phyloP scores from a whole-genome alignment of 2,797 vertebrate genomes.

The Protosalanx chinensis region DNA sequence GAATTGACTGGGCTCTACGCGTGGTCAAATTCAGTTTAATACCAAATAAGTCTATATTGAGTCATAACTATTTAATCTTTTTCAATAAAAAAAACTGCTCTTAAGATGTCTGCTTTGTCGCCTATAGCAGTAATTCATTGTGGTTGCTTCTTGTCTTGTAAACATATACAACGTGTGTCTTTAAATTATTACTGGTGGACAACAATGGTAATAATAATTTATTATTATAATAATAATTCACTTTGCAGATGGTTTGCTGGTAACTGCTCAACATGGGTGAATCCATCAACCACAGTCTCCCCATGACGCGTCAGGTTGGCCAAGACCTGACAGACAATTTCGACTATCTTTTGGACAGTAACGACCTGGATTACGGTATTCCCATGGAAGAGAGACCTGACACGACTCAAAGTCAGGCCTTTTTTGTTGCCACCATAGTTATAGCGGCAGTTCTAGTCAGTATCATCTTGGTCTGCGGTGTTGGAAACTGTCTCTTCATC shows the following conservation, averaged over 20 bases:
- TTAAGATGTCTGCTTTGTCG: too few species aligned
- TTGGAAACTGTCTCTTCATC: conserved; percentile 84
- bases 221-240: conserved; percentile 6
- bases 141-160: neutral
- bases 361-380: conserved; percentile 73
- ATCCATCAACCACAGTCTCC: conserved; percentile 29
- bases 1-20: too few species aligned
- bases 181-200: too few species aligned
- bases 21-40: too few species aligned
- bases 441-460: conserved; percentile 76
- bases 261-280: conserved; percentile 43
- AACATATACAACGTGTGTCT: neutral
- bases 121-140: too few species aligned
- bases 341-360: conserved; percentile 64
- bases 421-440: conserved; percentile 79
- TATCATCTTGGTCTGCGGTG: conserved; percentile 84
- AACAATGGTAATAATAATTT: too few species aligned
- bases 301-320: neutral
- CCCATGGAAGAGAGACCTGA: conserved; percentile 74
- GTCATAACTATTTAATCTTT: too few species aligned
- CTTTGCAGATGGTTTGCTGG: neutral
- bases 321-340: neutral
- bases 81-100: too few species aligned
- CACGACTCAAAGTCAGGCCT: conserved; percentile 77
- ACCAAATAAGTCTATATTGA: too few species aligned